These are phyloP conservation scores for Magallana nippona DNA, from an alignment of 2,888 invertebrate genomes.

Conservation along the genomic window DNA sequence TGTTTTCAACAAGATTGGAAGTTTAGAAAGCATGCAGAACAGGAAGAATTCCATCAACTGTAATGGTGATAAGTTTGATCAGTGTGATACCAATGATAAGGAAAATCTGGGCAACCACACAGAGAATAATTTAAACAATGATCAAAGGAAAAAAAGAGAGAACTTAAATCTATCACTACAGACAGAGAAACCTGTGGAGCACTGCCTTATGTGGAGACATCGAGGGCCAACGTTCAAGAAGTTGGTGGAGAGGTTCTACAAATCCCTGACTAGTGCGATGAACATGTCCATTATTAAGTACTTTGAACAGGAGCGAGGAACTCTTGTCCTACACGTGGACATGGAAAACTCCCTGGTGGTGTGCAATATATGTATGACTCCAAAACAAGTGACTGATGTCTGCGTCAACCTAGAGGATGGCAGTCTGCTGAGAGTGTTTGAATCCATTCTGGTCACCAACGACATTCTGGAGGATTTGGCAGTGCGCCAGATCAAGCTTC, in stretches of 20 bases:
- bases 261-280: slow-evolving; percentile 62
- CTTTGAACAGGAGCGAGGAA: slow-evolving; percentile 77
- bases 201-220: slow-evolving; percentile 50
- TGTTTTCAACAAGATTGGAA: neutral
- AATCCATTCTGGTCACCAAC: slow-evolving; percentile 63
- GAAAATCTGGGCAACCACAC: slow-evolving; percentile 10
- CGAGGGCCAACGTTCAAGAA: slow-evolving; percentile 49
- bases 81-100: slow-evolving; percentile 35
- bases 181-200: slow-evolving; percentile 45
- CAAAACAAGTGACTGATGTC: slow-evolving; percentile 67
- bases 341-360: slow-evolving; percentile 69
- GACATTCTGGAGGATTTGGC: slow-evolving; percentile 65
- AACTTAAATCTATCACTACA: slow-evolving; percentile 34
- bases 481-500: slow-evolving; percentile 68
- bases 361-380: slow-evolving; percentile 74
- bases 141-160: slow-evolving; percentile 20
- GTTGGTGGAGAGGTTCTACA: slow-evolving; percentile 57
- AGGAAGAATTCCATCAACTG: slow-evolving; percentile 28
- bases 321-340: slow-evolving; percentile 72
- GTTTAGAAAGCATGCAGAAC: slow-evolving; percentile 29
- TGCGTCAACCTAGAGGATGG: slow-evolving; percentile 68
- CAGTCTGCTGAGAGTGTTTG: slow-evolving; percentile 65
- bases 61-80: slow-evolving; percentile 25
- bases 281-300: slow-evolving; percentile 73
- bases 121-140: slow-evolving; percentile 40